Evolutionary conservation across 1,140 invertebrate genomes (phyloP), one percentile per base, ranked within the genome.

Genomic region (Triops longicaudatus): DNA sequence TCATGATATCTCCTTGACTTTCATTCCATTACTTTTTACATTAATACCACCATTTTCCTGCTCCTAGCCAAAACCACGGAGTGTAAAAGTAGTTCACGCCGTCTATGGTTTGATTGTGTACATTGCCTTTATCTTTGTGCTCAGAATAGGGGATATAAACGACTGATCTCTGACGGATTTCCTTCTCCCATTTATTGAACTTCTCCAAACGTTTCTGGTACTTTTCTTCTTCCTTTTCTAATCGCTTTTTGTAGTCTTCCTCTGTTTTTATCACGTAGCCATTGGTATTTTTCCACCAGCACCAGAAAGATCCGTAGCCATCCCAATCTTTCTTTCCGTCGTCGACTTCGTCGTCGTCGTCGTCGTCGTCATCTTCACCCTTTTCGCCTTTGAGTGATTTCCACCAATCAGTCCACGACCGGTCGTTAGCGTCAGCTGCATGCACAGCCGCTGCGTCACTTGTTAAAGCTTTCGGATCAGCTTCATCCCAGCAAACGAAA

Each of bases 11-110:
- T 63, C 17, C 17, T 63, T 63, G 1, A 14, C 50, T 12, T 63
- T 63, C 50, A 63, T n/a, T 63, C 22, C n/a, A 63, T 63, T 63
- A 4, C 7, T 37, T 37, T 37, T 37, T 37, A 37, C 31, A 37
- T 63, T 63, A 63, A 63, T 63, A 63, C 50, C 50, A 63, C 50
- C 50, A 22, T 63, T 63, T 63, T 63, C 50, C 50, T 63, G 50
- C 50, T 6, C 50, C 50, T 63, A 63, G 2, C 50, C 50, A 63
- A 17, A 63, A 63, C 50, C 50, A 63, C n/a, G 50, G 50, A 63
- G 50, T 63, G 22, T 63, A 63, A 17, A 63, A 63, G 22, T 17
- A n/a, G 22, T 63, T 63, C 22, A 63, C 50, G 6, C 50, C 50
- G 22, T 63, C 50, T 63, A 63, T 17, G 2, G 50, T 63, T 2